These are phyloP conservation scores for Trissolcus brochymenae DNA, from an alignment of 2,888 invertebrate genomes.

Conservation along the genomic window DNA sequence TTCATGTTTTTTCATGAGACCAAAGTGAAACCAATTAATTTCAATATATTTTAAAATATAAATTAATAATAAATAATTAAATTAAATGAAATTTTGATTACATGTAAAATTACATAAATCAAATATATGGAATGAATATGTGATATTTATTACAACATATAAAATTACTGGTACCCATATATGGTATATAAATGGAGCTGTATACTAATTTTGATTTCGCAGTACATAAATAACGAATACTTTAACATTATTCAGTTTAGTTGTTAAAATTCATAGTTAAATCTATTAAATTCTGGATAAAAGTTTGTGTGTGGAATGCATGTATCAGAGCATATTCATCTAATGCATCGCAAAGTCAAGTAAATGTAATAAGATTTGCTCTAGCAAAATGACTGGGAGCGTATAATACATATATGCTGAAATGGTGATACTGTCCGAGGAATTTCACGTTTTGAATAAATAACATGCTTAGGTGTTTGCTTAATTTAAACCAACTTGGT, in stretches of 20 bases:
- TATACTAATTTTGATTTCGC: too few relatives aligned
- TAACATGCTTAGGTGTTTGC: constrained; percentile 5
- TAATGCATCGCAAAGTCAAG: constrained; percentile 40
- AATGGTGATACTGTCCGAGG: constrained; percentile 14
- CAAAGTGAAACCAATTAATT: too few relatives aligned
- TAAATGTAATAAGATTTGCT: constrained; percentile 47
- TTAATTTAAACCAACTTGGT: constrained; percentile 9
- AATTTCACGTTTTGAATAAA: constrained; percentile 24
- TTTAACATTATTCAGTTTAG: not conserved
- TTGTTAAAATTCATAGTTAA: constrained; percentile 35
- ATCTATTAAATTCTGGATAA: constrained; percentile 19
- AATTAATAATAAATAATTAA: too few relatives aligned
- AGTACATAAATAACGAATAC: too few relatives aligned
- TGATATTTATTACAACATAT: too few relatives aligned
- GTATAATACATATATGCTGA: constrained; percentile 18
- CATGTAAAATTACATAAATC: too few relatives aligned
- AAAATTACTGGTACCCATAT: too few relatives aligned
- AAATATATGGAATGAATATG: too few relatives aligned
- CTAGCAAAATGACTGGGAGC: constrained; percentile 29
- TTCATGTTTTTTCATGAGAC: too few relatives aligned
- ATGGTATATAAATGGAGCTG: too few relatives aligned
- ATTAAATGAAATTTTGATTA: too few relatives aligned
- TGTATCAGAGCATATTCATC: constrained; percentile 38
- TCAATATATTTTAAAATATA: too few relatives aligned
- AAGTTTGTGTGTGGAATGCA: constrained; percentile 30